Evolutionary conservation across 2,888 invertebrate genomes (phyloP), one percentile per base, ranked within the genome.

Genomic region (Andrena marginata): DNA sequence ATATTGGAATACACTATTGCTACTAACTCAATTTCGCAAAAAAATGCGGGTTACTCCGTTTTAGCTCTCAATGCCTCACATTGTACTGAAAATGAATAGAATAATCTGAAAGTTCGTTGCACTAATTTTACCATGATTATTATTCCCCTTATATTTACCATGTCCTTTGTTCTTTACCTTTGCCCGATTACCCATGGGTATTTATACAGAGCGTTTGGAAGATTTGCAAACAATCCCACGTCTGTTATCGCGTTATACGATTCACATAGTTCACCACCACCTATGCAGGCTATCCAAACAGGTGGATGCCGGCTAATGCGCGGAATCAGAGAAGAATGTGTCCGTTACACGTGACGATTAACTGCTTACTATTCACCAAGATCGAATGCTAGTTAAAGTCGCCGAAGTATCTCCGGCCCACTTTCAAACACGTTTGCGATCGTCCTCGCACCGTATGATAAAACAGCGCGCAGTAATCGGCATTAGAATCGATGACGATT

Each of bases 321-420:
- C 63, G 54, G 77, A 85, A 85, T 87, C 87, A 80, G 65, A 33
- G 77, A 68, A 70, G 70, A 82, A 85, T 86, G 80, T 73, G 63
- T 82, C 79, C 73, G 13, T 85, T 64, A 65, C 82, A 65, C 74
- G 54, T 62, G 23, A 31, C 72, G 76, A 87, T 84, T 87, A 87
- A 87, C 85, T 85, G 74, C 74, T 62, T 16, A 1, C 73, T 29
- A 77, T 77, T 82, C 82, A 70, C 10, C 23, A 10, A 10, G 33
- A 75, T 75, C 60, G 71, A 82, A 82, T 63, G 63, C 68, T n/a
- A 20, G 48, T 74, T 60, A 82, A 82, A 73, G 74, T 71, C 68
- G 29, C 48, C 29, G 8, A 65, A 67, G 77, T 71, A 64, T 68
- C n/a, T 8, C 54, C 60, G 8, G 20, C 10, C n/a, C 3, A 59